Percentiles rank a stretch among this genome's conserved stretches.
Conservation (phyloP, 1,140 invertebrate species). For the Phortica variegata region DNA sequence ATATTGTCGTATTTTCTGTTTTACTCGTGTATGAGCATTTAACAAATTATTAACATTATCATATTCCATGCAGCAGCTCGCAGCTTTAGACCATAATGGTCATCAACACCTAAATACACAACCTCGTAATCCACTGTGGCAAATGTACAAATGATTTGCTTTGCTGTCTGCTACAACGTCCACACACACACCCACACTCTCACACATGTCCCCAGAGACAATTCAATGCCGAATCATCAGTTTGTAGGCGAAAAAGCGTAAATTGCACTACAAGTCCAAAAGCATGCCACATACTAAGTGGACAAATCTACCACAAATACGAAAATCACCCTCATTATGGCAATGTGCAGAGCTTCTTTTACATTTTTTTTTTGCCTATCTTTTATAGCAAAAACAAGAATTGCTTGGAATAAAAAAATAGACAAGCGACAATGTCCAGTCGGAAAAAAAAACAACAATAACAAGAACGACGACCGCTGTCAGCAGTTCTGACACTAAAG, state of each 20-base stretch:
- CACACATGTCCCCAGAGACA: no score
- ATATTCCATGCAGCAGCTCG: conserved; percentile 16
- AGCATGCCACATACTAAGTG: conserved; percentile 42
- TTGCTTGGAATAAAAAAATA: conserved; percentile 3
- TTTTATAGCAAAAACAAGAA: conserved; percentile 14
- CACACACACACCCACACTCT: background rate
- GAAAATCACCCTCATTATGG: conserved; percentile 56
- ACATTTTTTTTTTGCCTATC: conserved; percentile 15
- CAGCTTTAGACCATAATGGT: background rate
- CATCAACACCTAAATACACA: conserved; percentile 11
- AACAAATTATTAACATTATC: conserved; percentile 52
- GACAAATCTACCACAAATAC: conserved; percentile 56
- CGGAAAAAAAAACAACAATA: no score
- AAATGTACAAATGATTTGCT: conserved; percentile 52
- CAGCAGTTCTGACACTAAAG: conserved; percentile 52
- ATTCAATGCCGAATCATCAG: no score
- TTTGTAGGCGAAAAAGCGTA: conserved; percentile 14
- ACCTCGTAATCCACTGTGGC: conserved; percentile 47
- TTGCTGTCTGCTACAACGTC: conserved; percentile 7
- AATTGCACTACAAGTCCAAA: conserved; percentile 38
- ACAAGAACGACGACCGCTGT: conserved; percentile 34
- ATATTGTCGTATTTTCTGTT: no score
- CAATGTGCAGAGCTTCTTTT: conserved; percentile 40
- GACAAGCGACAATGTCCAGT: conserved; percentile 43
- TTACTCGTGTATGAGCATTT: no score